Base-by-base conservation (phyloP, 2,113 vertebrate genomes). In the Gymnocephalus cernua region DNA sequence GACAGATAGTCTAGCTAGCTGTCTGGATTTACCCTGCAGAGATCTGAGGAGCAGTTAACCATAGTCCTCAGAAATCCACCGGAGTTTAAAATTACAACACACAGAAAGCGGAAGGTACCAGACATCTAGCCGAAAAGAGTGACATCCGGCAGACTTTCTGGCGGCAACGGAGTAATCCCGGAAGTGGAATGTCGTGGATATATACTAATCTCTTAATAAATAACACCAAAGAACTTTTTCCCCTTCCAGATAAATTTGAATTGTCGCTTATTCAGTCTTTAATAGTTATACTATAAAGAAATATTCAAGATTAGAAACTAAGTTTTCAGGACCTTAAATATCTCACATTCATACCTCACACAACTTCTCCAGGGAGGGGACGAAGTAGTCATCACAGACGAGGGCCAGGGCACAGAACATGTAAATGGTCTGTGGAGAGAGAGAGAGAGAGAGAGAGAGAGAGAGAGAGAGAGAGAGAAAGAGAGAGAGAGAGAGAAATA, bases 351-450 rank as follows among this genome's bases (percentile, higher is more conserved):
- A 57, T 95, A 98, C 98, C 93, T 98, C 96, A 23, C 96, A 98
- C 88, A 99, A 97, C 94, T 99, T 99, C 77, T 99, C 97, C 96
- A 99, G 88, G 0, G 98, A 99, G 47, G 98, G 98, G 64, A 99
- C 98, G 4, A 99, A 99, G 95, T 98, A 99, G 94, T 99, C 98
- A 51, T 99, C 98, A 11, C 98, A 99, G 66, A 99, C 96, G 5
- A 99, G 96, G 10, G 97, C 98, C 91, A 99, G 91, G 0, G 97
- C 97, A 4, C 97, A 99, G 89, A 99, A 99, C 97, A 99, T 97
- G 87, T 99, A 99, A 86, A 99, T 96, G 1, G 97, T 96, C 98
- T 99, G 91, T n/a, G 92, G 82, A 11, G 89, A 80, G 44, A 82
- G 41, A 63, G 35, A 74, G 72, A 56, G 47, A 50, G 70, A 16